phyloP scores from a whole-genome alignment of 1,140 invertebrate genomes.

The Sitophilus oryzae region DNA sequence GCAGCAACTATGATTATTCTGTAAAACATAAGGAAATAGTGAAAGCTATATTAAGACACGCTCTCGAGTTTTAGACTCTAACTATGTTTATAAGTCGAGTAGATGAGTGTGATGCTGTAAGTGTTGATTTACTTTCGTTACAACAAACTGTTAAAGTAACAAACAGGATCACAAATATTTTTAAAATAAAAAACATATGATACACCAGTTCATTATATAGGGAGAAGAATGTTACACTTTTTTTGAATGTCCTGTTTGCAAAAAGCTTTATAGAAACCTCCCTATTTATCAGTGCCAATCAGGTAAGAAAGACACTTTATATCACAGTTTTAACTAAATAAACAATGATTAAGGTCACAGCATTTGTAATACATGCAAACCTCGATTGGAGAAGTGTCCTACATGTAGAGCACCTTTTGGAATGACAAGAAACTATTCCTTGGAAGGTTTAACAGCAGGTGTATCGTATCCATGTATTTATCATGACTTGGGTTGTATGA shows the following conservation, averaged over 20 bases:
- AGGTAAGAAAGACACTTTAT: conserved; percentile 36
- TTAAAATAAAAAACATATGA: conserved; percentile 27
- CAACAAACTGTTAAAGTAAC: conserved; percentile 24
- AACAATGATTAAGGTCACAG: conserved; percentile 53
- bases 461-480: conserved; percentile 32
- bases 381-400: conserved; percentile 61
- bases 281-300: conserved; percentile 69
- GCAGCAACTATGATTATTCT: conserved; percentile 25
- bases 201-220: conserved; percentile 18
- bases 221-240: conserved; percentile 29
- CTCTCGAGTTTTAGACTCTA: conserved; percentile 24
- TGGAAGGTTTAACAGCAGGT: conserved; percentile 56
- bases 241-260: conserved; percentile 65
- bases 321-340: not conserved
- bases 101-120: conserved; percentile 24
- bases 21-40: conserved; percentile 30
- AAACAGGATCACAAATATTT: conserved; percentile 26
- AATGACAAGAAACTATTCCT: conserved; percentile 66
- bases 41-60: conserved; percentile 29
- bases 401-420: conserved; percentile 68
- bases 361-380: conserved; percentile 65
- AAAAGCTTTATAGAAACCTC: conserved; percentile 71
- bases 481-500: conserved; percentile 31
- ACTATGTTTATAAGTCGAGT: conserved; percentile 23
- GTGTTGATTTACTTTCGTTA: conserved; percentile 28